These are phyloP conservation scores for Cyrtodaria siliqua DNA, from an alignment of 2,888 invertebrate genomes.

Conservation along the genomic window DNA sequence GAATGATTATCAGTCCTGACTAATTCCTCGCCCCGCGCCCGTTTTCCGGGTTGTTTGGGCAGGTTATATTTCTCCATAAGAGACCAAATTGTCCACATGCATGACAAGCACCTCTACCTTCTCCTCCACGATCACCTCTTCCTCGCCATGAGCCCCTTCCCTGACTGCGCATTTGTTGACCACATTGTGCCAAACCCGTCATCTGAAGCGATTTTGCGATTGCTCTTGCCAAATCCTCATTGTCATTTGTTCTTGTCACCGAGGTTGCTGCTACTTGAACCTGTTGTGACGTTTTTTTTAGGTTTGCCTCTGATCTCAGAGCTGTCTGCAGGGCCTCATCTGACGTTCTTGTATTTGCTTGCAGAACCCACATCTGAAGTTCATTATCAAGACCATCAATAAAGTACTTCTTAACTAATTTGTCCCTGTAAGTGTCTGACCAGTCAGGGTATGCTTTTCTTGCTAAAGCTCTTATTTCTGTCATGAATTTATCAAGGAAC, in stretches of 20 bases:
- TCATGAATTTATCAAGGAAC: conserved; percentile 10
- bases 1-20: background rate
- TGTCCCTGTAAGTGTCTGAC: conserved; percentile 3
- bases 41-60: conserved; percentile 9
- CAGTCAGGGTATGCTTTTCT: conserved; percentile 15
- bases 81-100: conserved; percentile 12
- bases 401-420: conserved; percentile 13
- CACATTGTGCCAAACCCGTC: no score
- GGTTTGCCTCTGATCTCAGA: conserved; percentile 6
- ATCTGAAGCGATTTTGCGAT: conserved; percentile 2
- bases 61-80: conserved; percentile 6
- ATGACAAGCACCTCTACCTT: background rate
- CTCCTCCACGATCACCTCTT: background rate
- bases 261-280: background rate
- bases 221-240: conserved; percentile 5
- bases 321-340: conserved; percentile 17
- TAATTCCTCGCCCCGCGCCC: background rate
- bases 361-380: conserved; percentile 15
- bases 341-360: conserved; percentile 7
- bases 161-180: background rate
- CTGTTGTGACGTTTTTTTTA: background rate
- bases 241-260: background rate
- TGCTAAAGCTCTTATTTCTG: background rate
- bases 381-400: conserved; percentile 15
- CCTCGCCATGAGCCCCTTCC: background rate